phyloP scores from a whole-genome alignment of 64 coral and sea anemone species.

The Exaiptasia diaphana region DNA sequence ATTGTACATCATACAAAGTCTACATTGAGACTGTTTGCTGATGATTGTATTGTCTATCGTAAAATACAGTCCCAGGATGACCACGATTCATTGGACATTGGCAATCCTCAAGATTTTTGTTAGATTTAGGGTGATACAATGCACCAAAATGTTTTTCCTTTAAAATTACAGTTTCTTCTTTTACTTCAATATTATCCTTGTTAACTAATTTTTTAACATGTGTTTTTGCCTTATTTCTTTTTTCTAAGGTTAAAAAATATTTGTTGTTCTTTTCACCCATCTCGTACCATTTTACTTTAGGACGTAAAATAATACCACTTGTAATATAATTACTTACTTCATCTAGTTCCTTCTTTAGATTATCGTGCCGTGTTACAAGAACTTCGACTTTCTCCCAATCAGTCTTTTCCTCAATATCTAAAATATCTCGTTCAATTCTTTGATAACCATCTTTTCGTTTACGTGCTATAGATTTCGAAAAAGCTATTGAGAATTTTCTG shows the following conservation, averaged over 20 bases:
- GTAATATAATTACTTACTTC: conserved; percentile 15
- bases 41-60: background rate
- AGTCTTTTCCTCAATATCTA: background rate
- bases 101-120: too few species aligned
- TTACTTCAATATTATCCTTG: background rate
- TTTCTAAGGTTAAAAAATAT: conserved; percentile 22
- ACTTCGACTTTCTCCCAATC: background rate
- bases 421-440: background rate
- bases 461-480: background rate
- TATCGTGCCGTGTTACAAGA: background rate
- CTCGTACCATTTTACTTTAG: conserved; percentile 30
- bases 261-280: conserved; percentile 33
- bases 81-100: background rate
- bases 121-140: too few species aligned
- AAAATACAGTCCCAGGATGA: conserved; percentile 2
- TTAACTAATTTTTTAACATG: background rate
- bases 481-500: background rate
- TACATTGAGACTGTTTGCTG: conserved; percentile 2
- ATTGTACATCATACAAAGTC: background rate
- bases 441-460: background rate
- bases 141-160: too few species aligned
- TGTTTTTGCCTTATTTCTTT: background rate
- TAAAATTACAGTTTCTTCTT: too few species aligned
- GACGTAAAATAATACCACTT: background rate
- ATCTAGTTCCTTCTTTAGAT: background rate